Conservation (phyloP, 2,888 invertebrate genomes). For the Trilocha varians region DNA sequence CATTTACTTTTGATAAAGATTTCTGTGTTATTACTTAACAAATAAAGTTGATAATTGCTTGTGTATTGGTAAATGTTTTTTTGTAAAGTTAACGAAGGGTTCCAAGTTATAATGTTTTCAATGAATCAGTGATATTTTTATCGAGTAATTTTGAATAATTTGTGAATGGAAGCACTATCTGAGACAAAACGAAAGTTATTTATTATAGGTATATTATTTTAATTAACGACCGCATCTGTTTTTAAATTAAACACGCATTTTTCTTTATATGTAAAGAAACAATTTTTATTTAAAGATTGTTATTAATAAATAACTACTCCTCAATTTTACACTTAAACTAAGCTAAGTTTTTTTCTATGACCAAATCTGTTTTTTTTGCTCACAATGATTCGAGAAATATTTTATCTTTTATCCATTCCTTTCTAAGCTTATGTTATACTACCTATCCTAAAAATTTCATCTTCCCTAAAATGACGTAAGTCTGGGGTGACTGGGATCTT, state of each 20-base stretch:
- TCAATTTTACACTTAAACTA: too few species aligned
- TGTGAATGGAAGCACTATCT: slow-evolving; percentile 51
- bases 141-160: slow-evolving; percentile 56
- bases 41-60: slow-evolving; percentile 17
- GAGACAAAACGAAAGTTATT: slow-evolving; percentile 38
- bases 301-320: too few species aligned
- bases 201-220: slow-evolving; percentile 44
- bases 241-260: background rate
- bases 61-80: slow-evolving; percentile 11
- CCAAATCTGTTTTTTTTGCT: too few species aligned
- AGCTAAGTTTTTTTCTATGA: too few species aligned
- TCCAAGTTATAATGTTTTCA: slow-evolving; percentile 34
- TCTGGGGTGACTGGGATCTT: too few species aligned
- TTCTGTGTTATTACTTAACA: slow-evolving; percentile 9
- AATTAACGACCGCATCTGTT: slow-evolving; percentile 43
- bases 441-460: too few species aligned
- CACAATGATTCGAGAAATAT: too few species aligned
- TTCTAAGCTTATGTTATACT: too few species aligned
- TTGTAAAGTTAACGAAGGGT: slow-evolving; percentile 24
- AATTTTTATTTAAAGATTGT: too few species aligned
- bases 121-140: slow-evolving; percentile 47
- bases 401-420: too few species aligned
- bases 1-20: slow-evolving; percentile 15
- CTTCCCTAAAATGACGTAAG: too few species aligned
- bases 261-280: too few species aligned